These are phyloP conservation scores for Podarcis muralis DNA, from an alignment of 2,113 vertebrate genomes.

Conservation along the genomic window DNA sequence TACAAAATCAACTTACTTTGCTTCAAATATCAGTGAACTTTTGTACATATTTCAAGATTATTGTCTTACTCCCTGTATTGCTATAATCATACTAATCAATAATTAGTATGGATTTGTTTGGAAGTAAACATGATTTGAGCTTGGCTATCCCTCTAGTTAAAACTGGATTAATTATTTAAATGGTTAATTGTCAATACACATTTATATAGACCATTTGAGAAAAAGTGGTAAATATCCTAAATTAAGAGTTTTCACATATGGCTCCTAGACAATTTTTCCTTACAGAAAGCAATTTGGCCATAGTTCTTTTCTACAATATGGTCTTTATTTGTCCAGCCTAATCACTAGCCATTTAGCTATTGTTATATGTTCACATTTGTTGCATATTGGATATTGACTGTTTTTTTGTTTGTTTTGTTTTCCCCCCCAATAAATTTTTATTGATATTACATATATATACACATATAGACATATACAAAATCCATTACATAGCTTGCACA, in stretches of 20 bases:
- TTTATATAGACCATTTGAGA: background rate
- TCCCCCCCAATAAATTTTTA: no score
- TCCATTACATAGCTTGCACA: no score
- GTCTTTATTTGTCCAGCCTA: no score
- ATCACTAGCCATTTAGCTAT: background rate
- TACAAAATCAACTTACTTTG: background rate
- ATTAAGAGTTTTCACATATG: background rate
- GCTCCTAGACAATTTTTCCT: background rate
- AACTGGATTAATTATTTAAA: no score
- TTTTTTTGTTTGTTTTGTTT: no score
- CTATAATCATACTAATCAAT: no score
- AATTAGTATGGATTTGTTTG: background rate
- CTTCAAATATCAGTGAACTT: background rate
- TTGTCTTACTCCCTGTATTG: background rate
- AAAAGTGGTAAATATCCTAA: background rate
- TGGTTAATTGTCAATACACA: no score
- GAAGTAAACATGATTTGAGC: background rate
- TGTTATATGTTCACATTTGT: no score
- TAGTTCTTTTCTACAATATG: background rate
- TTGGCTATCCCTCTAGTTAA: no score
- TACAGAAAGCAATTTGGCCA: background rate
- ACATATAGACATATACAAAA: no score
- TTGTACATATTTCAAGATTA: background rate
- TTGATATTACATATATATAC: no score
- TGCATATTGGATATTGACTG: no score